Base-by-base conservation (phyloP, 2,888 invertebrate genomes). In the Pseudeuparius sepicola region DNA sequence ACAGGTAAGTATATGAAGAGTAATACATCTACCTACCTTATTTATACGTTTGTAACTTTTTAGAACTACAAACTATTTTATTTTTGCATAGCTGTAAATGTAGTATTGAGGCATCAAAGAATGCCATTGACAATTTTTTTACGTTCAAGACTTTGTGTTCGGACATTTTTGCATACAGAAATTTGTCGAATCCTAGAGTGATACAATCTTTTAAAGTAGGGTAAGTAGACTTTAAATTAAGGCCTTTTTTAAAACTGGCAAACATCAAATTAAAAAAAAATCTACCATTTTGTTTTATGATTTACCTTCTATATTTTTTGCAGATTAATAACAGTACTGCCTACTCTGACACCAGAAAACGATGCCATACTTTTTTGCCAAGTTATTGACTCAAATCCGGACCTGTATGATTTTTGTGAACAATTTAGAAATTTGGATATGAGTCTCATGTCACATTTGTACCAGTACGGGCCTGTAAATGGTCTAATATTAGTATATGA, bases 61-160 rank as follows among this genome's bases (percentile, higher is more conserved):
- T 40, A 56, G 58, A 59, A 41, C 30, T 55, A 10, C 50, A 53
- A 34, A 62, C 78, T 7, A 70, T 77, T 31, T 57, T 78, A 15
- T 75, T 78, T 39, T 70, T 74, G 46, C 75, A 81, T 57, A 76
- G 78, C 52, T 79, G 81, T 36, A 71, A 70, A 45, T 52, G 4
- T 58, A 75, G 77, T 44, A 63, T 77, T 34, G 80, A 79, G 45
- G 66, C 73, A 9, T 66, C 84, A 1, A 83, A 83, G 54, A 65
- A 66, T 28, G 75, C 79, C 7, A 65, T 84, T 18, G 82, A 84
- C 48, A 68, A 71, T 1, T 73, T 75, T 57, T 74, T 70, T 48
- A 80, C 80, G 0, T 62, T 76, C 5, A 69, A 73, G 47, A 74
- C 76, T 0, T 71, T 75, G 39, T 73, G 78, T 49, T 70, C 70